Conservation (phyloP, 1,140 invertebrate species). For the Aplysia californica region DNA sequence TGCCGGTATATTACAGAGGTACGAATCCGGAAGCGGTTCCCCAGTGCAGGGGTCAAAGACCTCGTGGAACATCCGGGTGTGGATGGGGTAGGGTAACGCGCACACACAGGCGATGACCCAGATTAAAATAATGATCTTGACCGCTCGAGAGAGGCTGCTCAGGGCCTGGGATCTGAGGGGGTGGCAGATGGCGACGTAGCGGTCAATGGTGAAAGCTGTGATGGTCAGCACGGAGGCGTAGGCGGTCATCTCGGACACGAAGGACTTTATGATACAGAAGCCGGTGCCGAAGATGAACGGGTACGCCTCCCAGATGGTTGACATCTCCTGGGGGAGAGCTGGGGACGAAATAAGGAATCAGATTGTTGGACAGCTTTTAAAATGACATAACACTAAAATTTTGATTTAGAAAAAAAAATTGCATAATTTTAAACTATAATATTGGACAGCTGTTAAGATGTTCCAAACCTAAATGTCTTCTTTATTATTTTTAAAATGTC, state of each 20-base stretch:
- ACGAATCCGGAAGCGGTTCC: slow-evolving; percentile 37
- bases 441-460: too few species aligned
- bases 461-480: too few species aligned
- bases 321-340: slow-evolving; percentile 87
- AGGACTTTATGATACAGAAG: slow-evolving; percentile 85
- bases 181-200: slow-evolving; percentile 94
- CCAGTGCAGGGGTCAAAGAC: slow-evolving; percentile 37
- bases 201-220: slow-evolving; percentile 91
- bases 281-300: slow-evolving; percentile 86
- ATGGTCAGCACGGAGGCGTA: slow-evolving; percentile 94
- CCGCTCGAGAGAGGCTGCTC: slow-evolving; percentile 81
- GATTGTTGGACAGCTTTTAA: not conserved
- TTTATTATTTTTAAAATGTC: too few species aligned
- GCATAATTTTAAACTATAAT: too few species aligned
- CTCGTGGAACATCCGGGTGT: slow-evolving; percentile 45
- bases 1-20: slow-evolving; percentile 20
- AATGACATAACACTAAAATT: not conserved
- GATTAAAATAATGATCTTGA: slow-evolving; percentile 80
- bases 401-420: too few species aligned
- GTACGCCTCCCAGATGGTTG: slow-evolving; percentile 85
- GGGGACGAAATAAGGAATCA: slow-evolving; percentile 21
- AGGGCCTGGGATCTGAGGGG: slow-evolving; percentile 88
- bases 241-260: slow-evolving; percentile 88
- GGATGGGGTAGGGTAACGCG: slow-evolving; percentile 75
- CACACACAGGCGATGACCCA: slow-evolving; percentile 82